A percentile compares a stretch with the other conserved stretches of the same genome.
phyloP scores from a whole-genome alignment of 1,140 invertebrate species.

The Bombyx mori region DNA sequence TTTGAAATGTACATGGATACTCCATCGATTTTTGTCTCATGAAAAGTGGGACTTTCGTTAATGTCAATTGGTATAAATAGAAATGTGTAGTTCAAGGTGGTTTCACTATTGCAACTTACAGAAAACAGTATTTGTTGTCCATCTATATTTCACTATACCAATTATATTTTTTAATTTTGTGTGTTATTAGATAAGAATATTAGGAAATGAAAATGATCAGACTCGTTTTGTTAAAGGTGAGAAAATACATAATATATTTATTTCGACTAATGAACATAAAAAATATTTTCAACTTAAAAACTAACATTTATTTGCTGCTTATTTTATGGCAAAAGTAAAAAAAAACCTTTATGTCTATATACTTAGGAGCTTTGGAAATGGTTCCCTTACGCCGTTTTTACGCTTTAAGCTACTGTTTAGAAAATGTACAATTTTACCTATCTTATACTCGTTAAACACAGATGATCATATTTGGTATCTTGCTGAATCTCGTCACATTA shows the following conservation, averaged over 20 bases:
- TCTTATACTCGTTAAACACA: slow-evolving; percentile 3
- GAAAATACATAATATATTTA: slow-evolving; percentile 5
- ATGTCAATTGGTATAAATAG: slow-evolving; percentile 24
- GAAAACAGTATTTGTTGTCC: background rate
- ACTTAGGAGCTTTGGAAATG: background rate
- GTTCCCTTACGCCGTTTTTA: background rate
- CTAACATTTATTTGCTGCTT: background rate
- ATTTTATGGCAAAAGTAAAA: background rate
- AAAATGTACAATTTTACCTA: background rate
- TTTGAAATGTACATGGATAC: slow-evolving; percentile 5
- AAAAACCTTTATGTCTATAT: slow-evolving; percentile 2
- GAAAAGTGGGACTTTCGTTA: slow-evolving; percentile 1
- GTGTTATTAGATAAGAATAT: background rate
- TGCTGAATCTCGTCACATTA: slow-evolving; percentile 4
- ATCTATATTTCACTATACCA: background rate
- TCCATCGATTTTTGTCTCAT: slow-evolving; percentile 10
- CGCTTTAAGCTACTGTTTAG: background rate
- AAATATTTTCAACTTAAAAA: background rate
- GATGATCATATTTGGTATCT: slow-evolving; percentile 6
- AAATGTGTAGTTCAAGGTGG: slow-evolving; percentile 40
- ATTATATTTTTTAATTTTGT: background rate
- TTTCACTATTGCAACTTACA: slow-evolving; percentile 19
- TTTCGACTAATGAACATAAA: slow-evolving; percentile 1
- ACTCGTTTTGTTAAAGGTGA: slow-evolving; percentile 35
- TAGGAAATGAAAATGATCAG: slow-evolving; percentile 28